phyloP scores from a whole-genome alignment of 2,797 vertebrate genomes.

The Pseudomugil tenellus region DNA sequence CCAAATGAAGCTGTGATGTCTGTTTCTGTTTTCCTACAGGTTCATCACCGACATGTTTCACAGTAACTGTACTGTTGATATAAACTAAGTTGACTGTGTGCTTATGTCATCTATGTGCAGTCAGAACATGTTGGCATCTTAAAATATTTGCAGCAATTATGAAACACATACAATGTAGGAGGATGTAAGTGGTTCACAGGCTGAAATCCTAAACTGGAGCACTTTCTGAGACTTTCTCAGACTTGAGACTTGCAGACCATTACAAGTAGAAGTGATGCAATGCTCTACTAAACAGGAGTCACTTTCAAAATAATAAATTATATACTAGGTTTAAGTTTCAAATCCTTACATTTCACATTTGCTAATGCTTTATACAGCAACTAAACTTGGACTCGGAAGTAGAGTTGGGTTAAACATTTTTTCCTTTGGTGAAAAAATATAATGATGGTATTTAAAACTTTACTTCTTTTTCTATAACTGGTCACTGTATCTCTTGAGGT shows the following conservation, averaged over 20 bases:
- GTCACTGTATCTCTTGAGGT: background rate
- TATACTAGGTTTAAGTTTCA: background rate
- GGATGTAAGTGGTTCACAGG: background rate
- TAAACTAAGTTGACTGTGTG: background rate
- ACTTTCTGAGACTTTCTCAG: background rate
- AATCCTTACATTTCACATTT: background rate
- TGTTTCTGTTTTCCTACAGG: conserved; percentile 1
- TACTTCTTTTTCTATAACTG: background rate
- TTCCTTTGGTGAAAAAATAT: background rate
- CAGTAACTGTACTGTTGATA: background rate
- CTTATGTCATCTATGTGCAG: background rate
- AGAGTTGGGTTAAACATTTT: background rate
- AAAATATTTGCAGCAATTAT: background rate
- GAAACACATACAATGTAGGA: background rate
- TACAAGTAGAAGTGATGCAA: background rate
- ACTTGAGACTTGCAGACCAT: background rate
- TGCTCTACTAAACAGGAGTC: no score
- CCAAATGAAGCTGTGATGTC: conserved; percentile 16
- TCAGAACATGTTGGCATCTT: background rate
- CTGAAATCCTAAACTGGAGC: no score
- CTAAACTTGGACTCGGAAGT: background rate
- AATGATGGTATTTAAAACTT: background rate
- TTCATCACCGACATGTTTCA: conserved; percentile 3
- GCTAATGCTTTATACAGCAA: background rate
- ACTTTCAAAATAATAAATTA: background rate